Percentiles rank a stretch among this genome's conserved stretches.
These are phyloP conservation scores for Drosophila buzzatii DNA, from an alignment of 2,888 invertebrate species.

Conservation along the genomic window DNA sequence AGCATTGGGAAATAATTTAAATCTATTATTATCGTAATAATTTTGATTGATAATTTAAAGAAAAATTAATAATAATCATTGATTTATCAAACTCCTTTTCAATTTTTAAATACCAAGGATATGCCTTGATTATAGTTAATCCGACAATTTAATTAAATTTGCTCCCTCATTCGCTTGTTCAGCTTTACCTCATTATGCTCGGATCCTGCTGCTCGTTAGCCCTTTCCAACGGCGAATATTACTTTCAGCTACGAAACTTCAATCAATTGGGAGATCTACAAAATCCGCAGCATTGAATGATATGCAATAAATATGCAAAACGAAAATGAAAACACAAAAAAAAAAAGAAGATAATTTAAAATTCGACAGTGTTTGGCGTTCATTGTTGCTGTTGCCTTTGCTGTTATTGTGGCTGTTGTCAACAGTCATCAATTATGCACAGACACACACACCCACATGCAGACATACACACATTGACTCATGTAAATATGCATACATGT, in stretches of 20 bases:
- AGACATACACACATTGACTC: slow-evolving; percentile 13
- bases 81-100: not conserved
- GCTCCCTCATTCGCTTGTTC: not conserved
- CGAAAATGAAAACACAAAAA: slow-evolving; percentile 22
- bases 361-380: slow-evolving; percentile 33
- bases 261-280: slow-evolving; percentile 35
- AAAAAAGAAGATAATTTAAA: slow-evolving; percentile 53
- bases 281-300: slow-evolving; percentile 34
- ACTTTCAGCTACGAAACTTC: slow-evolving; percentile 23
- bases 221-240: not conserved
- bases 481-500: slow-evolving; percentile 6
- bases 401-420: slow-evolving; percentile 52
- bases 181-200: not conserved
- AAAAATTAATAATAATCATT: too few species aligned
- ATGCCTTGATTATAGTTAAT: not conserved
- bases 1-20: too few species aligned
- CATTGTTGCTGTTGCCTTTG: slow-evolving; percentile 19
- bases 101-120: not conserved
- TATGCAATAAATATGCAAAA: slow-evolving; percentile 51
- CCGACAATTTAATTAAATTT: not conserved
- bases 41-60: too few species aligned
- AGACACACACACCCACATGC: slow-evolving; percentile 11
- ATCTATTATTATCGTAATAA: too few species aligned
- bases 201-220: not conserved
- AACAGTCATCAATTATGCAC: slow-evolving; percentile 69